Evolutionary conservation across 2,113 vertebrate species (phyloP).

Genomic region (Vidua chalybeata): DNA sequence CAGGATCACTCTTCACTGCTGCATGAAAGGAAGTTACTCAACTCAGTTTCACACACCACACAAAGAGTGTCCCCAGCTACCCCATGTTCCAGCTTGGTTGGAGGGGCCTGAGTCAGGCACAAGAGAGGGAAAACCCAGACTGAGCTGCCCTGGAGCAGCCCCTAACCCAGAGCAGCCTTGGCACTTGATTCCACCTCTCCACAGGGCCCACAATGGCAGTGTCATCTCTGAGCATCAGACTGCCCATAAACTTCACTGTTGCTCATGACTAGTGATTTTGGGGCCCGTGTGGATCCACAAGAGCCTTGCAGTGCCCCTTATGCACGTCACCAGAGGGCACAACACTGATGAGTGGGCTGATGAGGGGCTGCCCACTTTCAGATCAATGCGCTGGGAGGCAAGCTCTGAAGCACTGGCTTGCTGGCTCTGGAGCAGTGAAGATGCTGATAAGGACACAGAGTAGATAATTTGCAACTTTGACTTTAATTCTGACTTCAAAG

Average conservation of each 20-base stretch:
- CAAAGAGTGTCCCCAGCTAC: background rate
- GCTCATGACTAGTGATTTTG: background rate
- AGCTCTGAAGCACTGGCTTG: background rate
- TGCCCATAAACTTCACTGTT: background rate
- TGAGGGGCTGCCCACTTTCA: background rate
- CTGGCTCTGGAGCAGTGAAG: background rate
- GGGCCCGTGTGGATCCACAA: background rate
- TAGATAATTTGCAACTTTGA: background rate
- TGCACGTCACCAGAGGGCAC: background rate
- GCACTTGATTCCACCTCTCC: background rate
- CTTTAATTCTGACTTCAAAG: background rate
- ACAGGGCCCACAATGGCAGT: background rate
- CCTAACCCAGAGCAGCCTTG: background rate
- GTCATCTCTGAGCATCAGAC: background rate
- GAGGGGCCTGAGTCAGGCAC: background rate
- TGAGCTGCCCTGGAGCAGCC: background rate
- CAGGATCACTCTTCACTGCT: background rate
- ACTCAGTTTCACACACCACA: background rate
- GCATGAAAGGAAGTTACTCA: background rate
- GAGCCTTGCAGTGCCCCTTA: too few relatives aligned
- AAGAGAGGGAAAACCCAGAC: background rate
- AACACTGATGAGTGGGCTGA: background rate
- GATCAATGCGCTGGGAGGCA: accelerated
- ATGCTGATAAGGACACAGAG: background rate
- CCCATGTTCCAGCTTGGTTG: background rate